A percentile compares a stretch with the other conserved stretches of the same genome.
These are phyloP conservation scores for Drosophila setifemur DNA, from an alignment of 1,140 invertebrate species.

Conservation along the genomic window DNA sequence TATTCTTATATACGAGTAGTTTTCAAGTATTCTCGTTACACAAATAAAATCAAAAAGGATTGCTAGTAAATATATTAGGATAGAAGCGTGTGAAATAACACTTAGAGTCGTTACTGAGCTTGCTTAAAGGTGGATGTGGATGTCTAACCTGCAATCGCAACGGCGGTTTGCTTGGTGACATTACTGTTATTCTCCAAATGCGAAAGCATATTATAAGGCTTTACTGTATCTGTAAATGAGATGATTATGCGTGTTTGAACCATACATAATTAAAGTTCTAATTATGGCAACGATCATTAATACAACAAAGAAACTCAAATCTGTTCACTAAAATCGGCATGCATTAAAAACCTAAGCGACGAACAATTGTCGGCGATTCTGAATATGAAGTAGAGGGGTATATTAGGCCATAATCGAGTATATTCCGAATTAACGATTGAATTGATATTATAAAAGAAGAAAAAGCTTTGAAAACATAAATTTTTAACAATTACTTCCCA, in stretches of 20 bases:
- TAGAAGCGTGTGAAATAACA: conserved; percentile 39
- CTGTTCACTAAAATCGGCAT: conserved; percentile 16
- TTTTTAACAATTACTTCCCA: too few species aligned
- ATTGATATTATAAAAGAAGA: too few species aligned
- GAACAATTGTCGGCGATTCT: background rate
- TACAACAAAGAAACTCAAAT: conserved; percentile 1
- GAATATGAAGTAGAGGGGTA: background rate
- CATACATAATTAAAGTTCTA: conserved; percentile 21
- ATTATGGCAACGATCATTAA: background rate
- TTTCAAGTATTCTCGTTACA: conserved; percentile 1
- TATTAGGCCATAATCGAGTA: background rate
- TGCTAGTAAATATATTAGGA: conserved; percentile 18
- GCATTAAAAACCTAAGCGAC: conserved; percentile 25
- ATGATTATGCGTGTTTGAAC: conserved; percentile 61
- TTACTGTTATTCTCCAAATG: conserved; percentile 82
- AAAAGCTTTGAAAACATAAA: too few species aligned
- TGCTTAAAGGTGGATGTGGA: conserved; percentile 36
- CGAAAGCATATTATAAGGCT: conserved; percentile 82
- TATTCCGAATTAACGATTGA: too few species aligned
- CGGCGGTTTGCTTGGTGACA: conserved; percentile 80
- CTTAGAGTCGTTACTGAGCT: conserved; percentile 38
- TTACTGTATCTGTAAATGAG: conserved; percentile 81
- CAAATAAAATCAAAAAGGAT: conserved; percentile 28
- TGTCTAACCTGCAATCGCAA: conserved; percentile 82
- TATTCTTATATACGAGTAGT: conserved; percentile 1